phyloP scores from a whole-genome alignment of 1,140 invertebrate genomes.

The Globodera rostochiensis region DNA sequence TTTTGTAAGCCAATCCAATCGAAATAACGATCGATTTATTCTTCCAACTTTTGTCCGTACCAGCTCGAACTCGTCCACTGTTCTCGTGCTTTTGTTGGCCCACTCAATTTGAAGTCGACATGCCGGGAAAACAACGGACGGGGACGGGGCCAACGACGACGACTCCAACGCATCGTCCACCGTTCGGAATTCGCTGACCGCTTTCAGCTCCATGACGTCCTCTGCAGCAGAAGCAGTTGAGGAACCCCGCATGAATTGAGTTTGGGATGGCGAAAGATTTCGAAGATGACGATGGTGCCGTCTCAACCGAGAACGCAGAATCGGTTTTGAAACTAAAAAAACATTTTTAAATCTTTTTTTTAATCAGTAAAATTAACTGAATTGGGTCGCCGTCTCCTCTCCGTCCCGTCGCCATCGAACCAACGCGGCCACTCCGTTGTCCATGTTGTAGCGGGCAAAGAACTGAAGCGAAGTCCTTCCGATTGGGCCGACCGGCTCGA shows the following conservation, averaged over 20 bases:
- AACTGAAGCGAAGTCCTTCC: conserved; percentile 22
- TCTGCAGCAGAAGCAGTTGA: background rate
- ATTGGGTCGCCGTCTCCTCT: conserved; percentile 1
- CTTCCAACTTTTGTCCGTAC: background rate
- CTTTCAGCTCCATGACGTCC: background rate
- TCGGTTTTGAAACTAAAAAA: conserved; percentile 78
- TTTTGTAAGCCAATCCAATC: conserved; percentile 3
- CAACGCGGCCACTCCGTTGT: conserved; percentile 49
- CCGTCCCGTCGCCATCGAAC: conserved; percentile 32
- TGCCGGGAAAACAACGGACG: conserved; percentile 23
- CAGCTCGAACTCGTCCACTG: conserved; percentile 31
- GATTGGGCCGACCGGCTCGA: background rate
- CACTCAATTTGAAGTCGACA: conserved; percentile 41
- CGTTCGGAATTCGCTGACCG: conserved; percentile 1
- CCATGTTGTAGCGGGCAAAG: conserved; percentile 45
- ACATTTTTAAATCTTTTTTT: background rate
- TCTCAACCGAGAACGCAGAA: conserved; percentile 17
- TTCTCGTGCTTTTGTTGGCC: conserved; percentile 31
- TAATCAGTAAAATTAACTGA: background rate
- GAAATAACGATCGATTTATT: background rate
- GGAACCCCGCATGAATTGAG: background rate
- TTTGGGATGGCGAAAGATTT: background rate
- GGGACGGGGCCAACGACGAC: background rate
- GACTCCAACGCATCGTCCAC: background rate
- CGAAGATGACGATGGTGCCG: conserved; percentile 23